Evolutionary conservation across 1,140 invertebrate genomes (phyloP), one percentile per base, ranked within the genome.

Genomic region (Pissodes strobi): DNA sequence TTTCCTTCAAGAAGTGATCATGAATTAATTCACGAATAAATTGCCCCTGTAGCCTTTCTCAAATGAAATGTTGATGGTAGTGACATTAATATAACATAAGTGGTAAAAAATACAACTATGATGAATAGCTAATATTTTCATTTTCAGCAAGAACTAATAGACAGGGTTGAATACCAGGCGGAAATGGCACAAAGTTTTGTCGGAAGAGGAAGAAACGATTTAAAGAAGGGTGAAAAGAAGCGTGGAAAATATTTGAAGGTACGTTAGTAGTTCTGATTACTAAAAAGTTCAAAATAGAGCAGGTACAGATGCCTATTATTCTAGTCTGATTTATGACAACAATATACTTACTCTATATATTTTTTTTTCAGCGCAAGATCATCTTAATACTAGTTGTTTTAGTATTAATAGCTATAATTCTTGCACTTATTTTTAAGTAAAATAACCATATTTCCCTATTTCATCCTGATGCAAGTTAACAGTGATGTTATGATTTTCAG

Each of bases 121-220:
- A n/a, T n/a, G n/a, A n/a, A n/a, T 39, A 9, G 13, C 5, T 12
- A 9, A n/a, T n/a, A n/a, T n/a, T n/a, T n/a, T n/a, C n/a, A n/a
- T n/a, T 66, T 66, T 64, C 71, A 89, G 87, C 87, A 89, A 74
- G 88, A 89, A 67, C 83, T 87, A 71, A 77, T 90, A 68, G 85
- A 89, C 77, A 85, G 83, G 64, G 85, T 90, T 58, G 88, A 90
- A 79, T 86, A 87, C 81, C 88, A 87, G 79, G 88, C 88, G 57
- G 80, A 83, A 74, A 82, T 83, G 76, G 86, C 88, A 5, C 82
- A 81, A 30, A 82, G 87, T 69, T 84, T 85, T 75, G 82, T 90
- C 56, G 85, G 84, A 22, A 68, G 64, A 86, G 91, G 45, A 87
- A 87, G 67, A 78, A 81, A 69, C 84, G 89, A 74, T 85, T 88